Conservation (phyloP, 1,140 invertebrate genomes). For the Polypedilum pembai region DNA sequence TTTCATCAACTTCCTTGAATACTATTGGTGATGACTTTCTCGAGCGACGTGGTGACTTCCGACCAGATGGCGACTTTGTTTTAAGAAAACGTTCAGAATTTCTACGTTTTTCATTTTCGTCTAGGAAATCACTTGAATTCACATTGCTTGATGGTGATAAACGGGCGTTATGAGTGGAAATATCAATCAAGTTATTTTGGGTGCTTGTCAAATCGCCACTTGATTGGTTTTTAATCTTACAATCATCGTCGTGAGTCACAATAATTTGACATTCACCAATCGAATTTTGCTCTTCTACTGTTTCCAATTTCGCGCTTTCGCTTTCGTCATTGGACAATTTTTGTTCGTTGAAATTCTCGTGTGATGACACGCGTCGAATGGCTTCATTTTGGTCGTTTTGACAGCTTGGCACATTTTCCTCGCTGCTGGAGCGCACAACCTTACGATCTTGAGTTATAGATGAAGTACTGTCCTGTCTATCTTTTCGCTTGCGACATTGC, state of each 20-base stretch:
- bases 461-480: slow-evolving; percentile 60
- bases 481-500: slow-evolving; percentile 61
- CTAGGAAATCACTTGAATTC: background rate
- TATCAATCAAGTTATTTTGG: slow-evolving; percentile 19
- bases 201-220: background rate
- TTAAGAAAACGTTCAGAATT: slow-evolving; percentile 39
- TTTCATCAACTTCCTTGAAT: slow-evolving; percentile 35
- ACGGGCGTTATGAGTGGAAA: background rate
- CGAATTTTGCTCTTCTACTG: slow-evolving; percentile 45
- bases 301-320: slow-evolving; percentile 41
- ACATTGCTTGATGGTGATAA: background rate
- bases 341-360: slow-evolving; percentile 54
- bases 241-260: background rate
- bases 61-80: slow-evolving; percentile 39
- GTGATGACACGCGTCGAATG: slow-evolving; percentile 55
- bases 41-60: slow-evolving; percentile 38
- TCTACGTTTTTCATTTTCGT: slow-evolving; percentile 32
- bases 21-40: slow-evolving; percentile 37
- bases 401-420: slow-evolving; percentile 48
- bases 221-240: slow-evolving; percentile 1
- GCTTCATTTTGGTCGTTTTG: slow-evolving; percentile 43
- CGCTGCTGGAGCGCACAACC: slow-evolving; percentile 66
- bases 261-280: background rate
- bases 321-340: slow-evolving; percentile 42
- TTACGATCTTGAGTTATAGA: slow-evolving; percentile 62